These are phyloP conservation scores for Acanthosepion lycidas DNA, from an alignment of 2,888 invertebrate genomes.

Conservation along the genomic window DNA sequence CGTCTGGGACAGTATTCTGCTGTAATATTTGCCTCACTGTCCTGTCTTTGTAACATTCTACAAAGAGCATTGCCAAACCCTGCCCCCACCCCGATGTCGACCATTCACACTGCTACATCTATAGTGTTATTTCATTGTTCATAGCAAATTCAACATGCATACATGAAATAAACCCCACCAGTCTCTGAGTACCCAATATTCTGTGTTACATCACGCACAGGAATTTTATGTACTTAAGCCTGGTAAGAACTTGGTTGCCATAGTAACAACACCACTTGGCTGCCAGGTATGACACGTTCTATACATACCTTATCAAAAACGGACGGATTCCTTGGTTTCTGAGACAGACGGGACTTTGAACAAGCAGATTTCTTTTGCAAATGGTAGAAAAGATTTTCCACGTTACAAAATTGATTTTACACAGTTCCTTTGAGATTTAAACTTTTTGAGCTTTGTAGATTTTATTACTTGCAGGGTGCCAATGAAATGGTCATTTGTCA, in stretches of 20 bases:
- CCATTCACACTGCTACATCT: neutral
- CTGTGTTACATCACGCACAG: neutral
- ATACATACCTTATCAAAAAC: neutral
- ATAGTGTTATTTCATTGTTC: neutral
- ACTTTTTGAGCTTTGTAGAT: no score
- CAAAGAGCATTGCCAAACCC: neutral
- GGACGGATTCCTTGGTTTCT: neutral
- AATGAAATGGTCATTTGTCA: no score
- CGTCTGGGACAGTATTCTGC: neutral
- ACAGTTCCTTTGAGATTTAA: no score
- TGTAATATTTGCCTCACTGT: neutral
- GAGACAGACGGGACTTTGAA: neutral
- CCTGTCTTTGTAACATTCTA: neutral
- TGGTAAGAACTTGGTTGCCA: conserved; percentile 18
- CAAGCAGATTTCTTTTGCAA: neutral
- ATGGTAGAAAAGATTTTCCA: neutral
- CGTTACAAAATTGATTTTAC: neutral
- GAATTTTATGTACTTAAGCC: neutral
- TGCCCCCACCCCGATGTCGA: neutral
- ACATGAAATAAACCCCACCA: neutral
- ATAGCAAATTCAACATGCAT: neutral
- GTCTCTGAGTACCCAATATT: neutral
- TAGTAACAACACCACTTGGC: neutral
- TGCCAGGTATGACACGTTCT: neutral
- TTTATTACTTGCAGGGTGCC: no score